Base-by-base conservation (phyloP, 2,797 vertebrate species). In the Chrosomus eos region DNA sequence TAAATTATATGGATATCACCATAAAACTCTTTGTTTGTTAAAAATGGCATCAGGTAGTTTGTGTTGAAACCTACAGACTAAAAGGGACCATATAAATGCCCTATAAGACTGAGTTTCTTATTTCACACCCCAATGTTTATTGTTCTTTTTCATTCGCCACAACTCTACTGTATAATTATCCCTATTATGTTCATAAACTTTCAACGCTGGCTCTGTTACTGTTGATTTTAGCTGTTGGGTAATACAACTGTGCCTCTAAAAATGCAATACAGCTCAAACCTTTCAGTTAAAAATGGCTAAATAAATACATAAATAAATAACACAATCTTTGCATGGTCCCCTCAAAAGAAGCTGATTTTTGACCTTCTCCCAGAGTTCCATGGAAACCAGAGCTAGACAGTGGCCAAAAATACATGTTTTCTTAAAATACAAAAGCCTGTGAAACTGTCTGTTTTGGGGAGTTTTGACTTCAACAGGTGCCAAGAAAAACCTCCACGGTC, bases 401-500 rank as follows among this genome's bases (percentile, higher is more conserved):
- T 85, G 86, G 86, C 89, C 88, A 88, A 88, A 87, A 90, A 86
- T 85, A 87, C 64, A 80, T 85, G 85, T 90, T 88, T 88, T 88
- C 87, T 87, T 87, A 89, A 87, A 91, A 88, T 87, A 87, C 87
- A 90, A 89, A 89, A 84, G 86, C 85, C 88, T 88, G 89, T 88
- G 88, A 90, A 90, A 89, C 86, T 81, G 87, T 89, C 88, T 84
- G 87, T 87, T 86, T 87, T 80, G 83, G 70, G 84, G 85, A 88
- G 79, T 83, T 85, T 86, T 74, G 64, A 86, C 87, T 88, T 89
- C 80, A 80, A 82, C 73, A 91, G 82, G 84, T 86, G 88, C 89
- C 89, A 90, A 90, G 90, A 90, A 89, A 90, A 91, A 91, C 87
- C 84, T 88, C 86, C 75, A 78, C 88, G 74, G 86, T 89, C 87